Evolutionary conservation across 2,113 vertebrate species (phyloP).

Genomic region (Archocentrus centrarchus): DNA sequence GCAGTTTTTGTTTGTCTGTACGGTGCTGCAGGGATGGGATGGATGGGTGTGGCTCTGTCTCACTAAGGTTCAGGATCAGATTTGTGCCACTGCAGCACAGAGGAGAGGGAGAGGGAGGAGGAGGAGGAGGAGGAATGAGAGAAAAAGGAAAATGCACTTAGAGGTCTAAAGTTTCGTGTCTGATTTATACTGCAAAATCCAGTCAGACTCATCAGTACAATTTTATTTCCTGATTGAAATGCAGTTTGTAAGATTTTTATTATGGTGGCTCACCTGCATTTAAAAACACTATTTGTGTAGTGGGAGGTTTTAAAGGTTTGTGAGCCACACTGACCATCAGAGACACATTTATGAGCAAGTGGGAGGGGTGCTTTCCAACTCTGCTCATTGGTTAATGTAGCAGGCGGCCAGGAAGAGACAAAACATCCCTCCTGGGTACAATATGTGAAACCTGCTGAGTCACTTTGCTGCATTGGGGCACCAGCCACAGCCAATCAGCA

Average conservation of each 20-base stretch:
- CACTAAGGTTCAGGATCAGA: slow-evolving; percentile 19
- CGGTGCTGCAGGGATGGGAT: neutral
- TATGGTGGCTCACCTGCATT: neutral
- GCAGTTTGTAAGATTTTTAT: neutral
- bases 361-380: slow-evolving; percentile 5
- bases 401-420: neutral
- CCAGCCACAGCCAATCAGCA: slow-evolving; percentile 47
- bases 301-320: neutral
- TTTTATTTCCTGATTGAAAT: neutral
- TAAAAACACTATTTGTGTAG: neutral
- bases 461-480: slow-evolving; percentile 66
- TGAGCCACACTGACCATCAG: neutral
- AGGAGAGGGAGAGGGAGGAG: neutral
- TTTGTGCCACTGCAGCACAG: slow-evolving; percentile 60
- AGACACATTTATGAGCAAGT: neutral
- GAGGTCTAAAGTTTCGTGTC: neutral
- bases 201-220: neutral
- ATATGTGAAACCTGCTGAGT: slow-evolving; percentile 58
- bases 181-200: neutral
- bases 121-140: neutral
- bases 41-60: slow-evolving; percentile 17
- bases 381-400: slow-evolving; percentile 35
- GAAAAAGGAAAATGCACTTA: neutral
- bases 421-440: slow-evolving; percentile 12
- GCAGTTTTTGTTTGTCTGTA: neutral